phyloP scores from a whole-genome alignment of 2,113 vertebrate genomes.

The Choloepus hoffmanni region DNA sequence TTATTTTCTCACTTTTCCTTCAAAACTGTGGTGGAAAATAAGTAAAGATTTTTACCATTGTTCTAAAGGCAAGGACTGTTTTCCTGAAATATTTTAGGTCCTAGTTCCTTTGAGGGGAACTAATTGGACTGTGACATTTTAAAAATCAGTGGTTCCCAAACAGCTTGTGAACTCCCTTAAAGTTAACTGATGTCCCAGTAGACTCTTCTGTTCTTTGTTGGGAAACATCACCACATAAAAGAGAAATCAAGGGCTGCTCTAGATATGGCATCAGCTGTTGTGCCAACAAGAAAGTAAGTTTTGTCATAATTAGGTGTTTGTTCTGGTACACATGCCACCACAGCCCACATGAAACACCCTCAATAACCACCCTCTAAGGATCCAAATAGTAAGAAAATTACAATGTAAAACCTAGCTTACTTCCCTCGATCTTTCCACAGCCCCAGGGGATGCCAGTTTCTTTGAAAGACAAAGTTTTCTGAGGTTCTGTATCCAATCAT shows the following conservation, averaged over 20 bases:
- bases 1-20: background rate
- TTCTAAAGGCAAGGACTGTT: background rate
- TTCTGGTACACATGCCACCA: background rate
- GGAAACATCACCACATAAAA: background rate
- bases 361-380: background rate
- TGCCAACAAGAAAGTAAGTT: background rate
- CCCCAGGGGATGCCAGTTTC: too few relatives aligned
- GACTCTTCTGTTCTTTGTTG: background rate
- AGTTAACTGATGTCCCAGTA: background rate
- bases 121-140: background rate
- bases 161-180: too few relatives aligned
- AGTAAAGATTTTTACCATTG: background rate
- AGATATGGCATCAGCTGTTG: background rate
- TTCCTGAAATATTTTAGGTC: background rate
- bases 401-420: background rate
- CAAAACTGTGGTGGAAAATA: background rate
- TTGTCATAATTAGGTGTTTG: background rate
- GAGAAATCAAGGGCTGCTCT: background rate
- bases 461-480: background rate
- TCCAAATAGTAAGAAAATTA: background rate
- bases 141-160: background rate
- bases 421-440: background rate
- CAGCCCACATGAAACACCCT: background rate
- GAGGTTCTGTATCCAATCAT: background rate
- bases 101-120: background rate